Conservation (phyloP, 2,797 vertebrate genomes). For the Balearica regulorum region DNA sequence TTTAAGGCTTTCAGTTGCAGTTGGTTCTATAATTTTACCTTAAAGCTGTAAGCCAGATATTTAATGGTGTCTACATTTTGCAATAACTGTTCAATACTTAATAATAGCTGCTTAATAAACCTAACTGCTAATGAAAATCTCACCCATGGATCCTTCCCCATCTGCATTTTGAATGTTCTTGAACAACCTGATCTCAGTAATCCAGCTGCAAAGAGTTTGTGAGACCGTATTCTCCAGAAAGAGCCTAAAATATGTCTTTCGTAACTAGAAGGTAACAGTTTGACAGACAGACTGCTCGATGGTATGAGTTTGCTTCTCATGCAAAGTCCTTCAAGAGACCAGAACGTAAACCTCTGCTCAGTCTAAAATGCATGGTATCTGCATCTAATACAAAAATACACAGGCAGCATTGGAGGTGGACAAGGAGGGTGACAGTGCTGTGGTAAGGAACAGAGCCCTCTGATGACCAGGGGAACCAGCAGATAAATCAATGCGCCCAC, state of each 20-base stretch:
- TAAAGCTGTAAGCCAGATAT: neutral
- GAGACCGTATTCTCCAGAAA: neutral
- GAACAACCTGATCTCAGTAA: neutral
- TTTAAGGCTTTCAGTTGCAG: neutral
- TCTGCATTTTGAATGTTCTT: neutral
- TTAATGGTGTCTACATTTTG: neutral
- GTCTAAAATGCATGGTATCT: neutral
- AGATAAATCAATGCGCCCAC: neutral
- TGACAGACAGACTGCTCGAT: neutral
- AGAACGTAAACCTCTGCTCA: neutral
- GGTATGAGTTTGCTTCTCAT: neutral
- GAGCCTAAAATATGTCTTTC: neutral
- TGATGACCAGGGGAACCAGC: neutral
- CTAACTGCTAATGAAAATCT: neutral
- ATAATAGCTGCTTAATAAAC: constrained; percentile 17
- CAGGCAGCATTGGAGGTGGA: neutral
- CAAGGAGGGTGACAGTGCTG: neutral
- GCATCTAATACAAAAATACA: neutral
- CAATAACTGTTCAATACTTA: neutral
- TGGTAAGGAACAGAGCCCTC: neutral
- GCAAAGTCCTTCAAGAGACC: neutral
- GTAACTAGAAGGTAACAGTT: neutral
- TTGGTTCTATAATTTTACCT: neutral
- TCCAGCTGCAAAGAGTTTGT: neutral
- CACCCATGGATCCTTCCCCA: neutral